Evolutionary conservation across 1,140 invertebrate species (phyloP), one percentile per base, ranked within the genome.

Genomic region (Drosophila nigromelanica): DNA sequence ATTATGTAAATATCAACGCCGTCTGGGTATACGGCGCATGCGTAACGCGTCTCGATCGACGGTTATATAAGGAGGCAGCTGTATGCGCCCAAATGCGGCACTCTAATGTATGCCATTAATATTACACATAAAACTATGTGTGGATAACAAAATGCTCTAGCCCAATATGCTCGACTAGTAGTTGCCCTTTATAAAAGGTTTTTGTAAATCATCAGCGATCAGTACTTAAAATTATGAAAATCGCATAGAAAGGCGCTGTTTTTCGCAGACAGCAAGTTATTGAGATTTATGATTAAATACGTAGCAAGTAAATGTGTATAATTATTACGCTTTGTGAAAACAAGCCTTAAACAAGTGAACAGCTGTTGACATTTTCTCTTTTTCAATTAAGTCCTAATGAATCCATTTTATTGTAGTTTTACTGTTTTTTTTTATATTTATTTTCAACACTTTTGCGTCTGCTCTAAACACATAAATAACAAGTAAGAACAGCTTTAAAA

Each of bases 91-190:
- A 45, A 69, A 63, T 70, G 68, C 11, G 63, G 21, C 39, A 27
- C 76, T 70, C 76, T 78, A 78, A 78, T 78, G 76, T 54, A 14
- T 30, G 66, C 56, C 68, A 80, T 77, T 75, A 80, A 80, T 76
- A 79, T 73, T 72, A 58, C 39, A 47, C 61, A 68, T 39, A 52
- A 24, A 64, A 42, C 61, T 15, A 63, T 63, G 66, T 42, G 45
- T 70, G 59, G 54, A 78, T 10, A 45, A 40, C 12, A 62, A 48
- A 45, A 47, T 10, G 30, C 0, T 33, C 7, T 33, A n/a, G n/a
- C n/a, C 30, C 18, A 18, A 33, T 35, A 2, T 45, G 70, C 14
- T 21, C 10, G 1, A 21, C 50, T 52, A 18, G 10, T 0, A 4
- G 30, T 27, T 35, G 14, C n/a, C 14, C 30, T 52, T 4, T 35